Base-by-base conservation (phyloP, 2,113 vertebrate species). In the Carassius gibelio region DNA sequence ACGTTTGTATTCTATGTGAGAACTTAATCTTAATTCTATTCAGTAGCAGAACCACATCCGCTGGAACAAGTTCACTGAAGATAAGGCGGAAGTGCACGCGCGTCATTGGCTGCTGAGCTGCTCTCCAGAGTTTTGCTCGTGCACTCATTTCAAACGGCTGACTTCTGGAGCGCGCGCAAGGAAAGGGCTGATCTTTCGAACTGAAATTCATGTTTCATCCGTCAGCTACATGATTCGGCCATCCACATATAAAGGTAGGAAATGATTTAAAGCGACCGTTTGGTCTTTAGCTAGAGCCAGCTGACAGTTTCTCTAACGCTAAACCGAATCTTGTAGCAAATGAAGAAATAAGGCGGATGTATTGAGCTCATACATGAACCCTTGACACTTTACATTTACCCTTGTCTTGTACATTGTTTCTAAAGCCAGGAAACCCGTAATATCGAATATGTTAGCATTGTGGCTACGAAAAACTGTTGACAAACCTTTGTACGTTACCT, bases 101-200 rank as follows among this genome's bases (percentile, higher is more conserved):
- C 77, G 77, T 80, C 77, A 81, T 30, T 52, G 45, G 74, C 74
- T 52, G 74, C 26, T 52, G n/a, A 52, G n/a, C 74, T 52, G 13
- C n/a, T 30, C 45, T 50, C 26, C 45, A 30, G 42, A 52, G 14
- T 17, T 52, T 42, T 50, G 79, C 79, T 10, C 79, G 79, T 68
- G 79, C 79, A 50, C 66, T 50, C 38, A 68, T 81, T 81, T 81
- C 79, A 81, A 81, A 81, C 79, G 34, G 59, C 59, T 50, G 59
- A 66, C 38, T 81, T 34, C 61, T 50, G 42, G 79, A 34, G 61
- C 79, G 79, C 79, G 79, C 79, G 79, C 38, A 19, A 19, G 79
- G 1, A 68, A 68, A 81, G 59, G 78, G 61, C 2, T 66, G 21
- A 50, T 66, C 38, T 81, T 66, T 48, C 38, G 5, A 66, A 38